Evolutionary conservation across 2,113 vertebrate species (phyloP).

Genomic region (Trachemys scripta): DNA sequence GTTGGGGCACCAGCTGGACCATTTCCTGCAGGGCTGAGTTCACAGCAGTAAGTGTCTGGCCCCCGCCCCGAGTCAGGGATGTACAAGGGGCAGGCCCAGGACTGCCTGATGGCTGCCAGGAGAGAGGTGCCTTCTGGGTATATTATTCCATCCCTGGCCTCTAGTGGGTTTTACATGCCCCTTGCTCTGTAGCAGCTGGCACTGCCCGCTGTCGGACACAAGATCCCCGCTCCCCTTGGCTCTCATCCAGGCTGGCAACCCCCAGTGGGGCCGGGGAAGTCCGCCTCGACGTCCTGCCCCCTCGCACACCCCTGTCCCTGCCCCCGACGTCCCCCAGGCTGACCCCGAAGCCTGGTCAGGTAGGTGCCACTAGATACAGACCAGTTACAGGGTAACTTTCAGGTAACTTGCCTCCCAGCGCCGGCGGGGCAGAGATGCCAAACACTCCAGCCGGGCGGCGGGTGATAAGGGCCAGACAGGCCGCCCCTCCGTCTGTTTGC

Average conservation of each 20-base stretch:
- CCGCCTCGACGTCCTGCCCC: too few species aligned
- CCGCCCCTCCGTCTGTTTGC: not conserved
- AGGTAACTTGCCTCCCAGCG: too few species aligned
- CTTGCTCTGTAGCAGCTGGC: not conserved
- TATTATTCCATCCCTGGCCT: too few species aligned
- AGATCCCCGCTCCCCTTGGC: not conserved
- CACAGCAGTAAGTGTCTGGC: too few species aligned
- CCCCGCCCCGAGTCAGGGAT: too few species aligned
- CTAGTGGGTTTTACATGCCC: too few species aligned
- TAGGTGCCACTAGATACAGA: not conserved
- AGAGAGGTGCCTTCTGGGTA: too few species aligned
- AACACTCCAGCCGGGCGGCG: not conserved
- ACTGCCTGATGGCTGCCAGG: too few species aligned
- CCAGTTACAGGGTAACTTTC: not conserved
- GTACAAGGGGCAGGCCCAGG: not conserved
- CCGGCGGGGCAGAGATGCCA: not conserved
- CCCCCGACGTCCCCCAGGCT: not conserved
- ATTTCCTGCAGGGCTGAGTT: accelerated
- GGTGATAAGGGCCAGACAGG: not conserved
- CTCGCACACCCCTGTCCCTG: too few species aligned
- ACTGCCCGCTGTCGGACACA: not conserved
- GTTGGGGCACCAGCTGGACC: not conserved
- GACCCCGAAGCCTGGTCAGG: not conserved
- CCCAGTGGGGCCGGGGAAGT: too few species aligned
- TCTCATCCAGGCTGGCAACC: not conserved